Percentiles rank a stretch among this genome's conserved stretches.
phyloP scores from a whole-genome alignment of 2,797 vertebrate species.

The Bufotes viridis region DNA sequence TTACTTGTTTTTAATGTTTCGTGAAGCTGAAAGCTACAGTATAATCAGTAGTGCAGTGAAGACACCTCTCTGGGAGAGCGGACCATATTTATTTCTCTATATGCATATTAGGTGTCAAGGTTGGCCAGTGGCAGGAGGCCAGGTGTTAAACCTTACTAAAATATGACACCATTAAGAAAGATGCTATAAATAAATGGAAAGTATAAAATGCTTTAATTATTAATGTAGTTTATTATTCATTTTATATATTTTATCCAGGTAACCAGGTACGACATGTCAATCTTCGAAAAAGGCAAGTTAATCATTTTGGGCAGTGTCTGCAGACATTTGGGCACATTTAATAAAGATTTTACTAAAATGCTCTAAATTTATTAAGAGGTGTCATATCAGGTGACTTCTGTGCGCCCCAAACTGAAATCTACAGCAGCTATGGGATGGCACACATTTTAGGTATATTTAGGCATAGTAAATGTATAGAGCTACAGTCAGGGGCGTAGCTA shows the following conservation, averaged over 20 bases:
- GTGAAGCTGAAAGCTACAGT: no score
- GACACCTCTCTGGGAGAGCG: no score
- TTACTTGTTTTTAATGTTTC: no score
- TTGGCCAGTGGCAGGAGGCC: not conserved
- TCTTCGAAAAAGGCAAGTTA: not conserved
- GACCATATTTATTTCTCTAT: not conserved
- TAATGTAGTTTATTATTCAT: not conserved
- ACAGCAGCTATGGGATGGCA: no score
- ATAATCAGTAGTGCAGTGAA: no score
- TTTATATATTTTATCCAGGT: not conserved
- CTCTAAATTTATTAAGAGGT: no score
- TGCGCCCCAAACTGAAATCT: no score
- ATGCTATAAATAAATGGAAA: not conserved
- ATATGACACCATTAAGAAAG: not conserved
- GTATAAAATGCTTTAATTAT: not conserved
- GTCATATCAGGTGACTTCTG: no score
- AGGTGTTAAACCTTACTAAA: not conserved
- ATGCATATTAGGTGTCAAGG: not conserved
- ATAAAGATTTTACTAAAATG: no score
- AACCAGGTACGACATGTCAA: not conserved
- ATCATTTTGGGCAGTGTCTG: not conserved
- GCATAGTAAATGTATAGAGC: no score
- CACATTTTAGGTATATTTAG: no score
- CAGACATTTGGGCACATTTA: not conserved
- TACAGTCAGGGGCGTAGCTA: no score